Percentiles rank a stretch among this genome's conserved stretches.
These are phyloP conservation scores for Pogona vitticeps DNA, from an alignment of 2,113 vertebrate species.

Conservation along the genomic window DNA sequence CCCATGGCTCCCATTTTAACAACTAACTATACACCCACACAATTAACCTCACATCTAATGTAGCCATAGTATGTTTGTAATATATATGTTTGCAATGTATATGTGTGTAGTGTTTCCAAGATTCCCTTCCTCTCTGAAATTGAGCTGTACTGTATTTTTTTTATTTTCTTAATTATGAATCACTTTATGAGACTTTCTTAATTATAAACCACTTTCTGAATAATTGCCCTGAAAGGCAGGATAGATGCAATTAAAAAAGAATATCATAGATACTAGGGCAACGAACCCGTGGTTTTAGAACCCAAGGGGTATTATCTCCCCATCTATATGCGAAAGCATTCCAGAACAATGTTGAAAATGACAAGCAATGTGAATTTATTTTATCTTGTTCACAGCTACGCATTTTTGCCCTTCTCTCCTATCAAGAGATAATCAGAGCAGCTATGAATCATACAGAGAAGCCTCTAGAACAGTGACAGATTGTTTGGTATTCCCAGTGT, in stretches of 20 bases:
- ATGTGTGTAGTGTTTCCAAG: too few species aligned
- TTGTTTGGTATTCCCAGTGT: neutral
- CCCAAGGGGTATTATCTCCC: neutral
- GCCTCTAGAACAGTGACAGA: neutral
- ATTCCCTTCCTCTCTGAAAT: too few species aligned
- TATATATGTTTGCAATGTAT: too few species aligned
- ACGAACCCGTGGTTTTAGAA: neutral
- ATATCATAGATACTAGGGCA: too few species aligned
- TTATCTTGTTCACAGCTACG: neutral
- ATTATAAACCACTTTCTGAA: neutral
- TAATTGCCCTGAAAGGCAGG: neutral
- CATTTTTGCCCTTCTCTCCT: neutral
- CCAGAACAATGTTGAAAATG: neutral
- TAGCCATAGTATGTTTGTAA: too few species aligned
- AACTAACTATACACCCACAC: too few species aligned
- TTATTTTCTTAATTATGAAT: neutral
- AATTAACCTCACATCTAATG: too few species aligned
- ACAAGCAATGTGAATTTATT: neutral
- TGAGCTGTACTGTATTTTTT: neutral
- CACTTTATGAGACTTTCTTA: neutral
- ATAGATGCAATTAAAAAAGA: neutral
- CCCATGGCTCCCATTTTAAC: too few species aligned
- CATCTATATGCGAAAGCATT: neutral
- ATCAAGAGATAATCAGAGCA: slow-evolving; percentile 13
- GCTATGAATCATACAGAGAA: slow-evolving; percentile 13